These are phyloP conservation scores for Pyrrhia umbra DNA, from an alignment of 2,888 invertebrate species.

Conservation along the genomic window DNA sequence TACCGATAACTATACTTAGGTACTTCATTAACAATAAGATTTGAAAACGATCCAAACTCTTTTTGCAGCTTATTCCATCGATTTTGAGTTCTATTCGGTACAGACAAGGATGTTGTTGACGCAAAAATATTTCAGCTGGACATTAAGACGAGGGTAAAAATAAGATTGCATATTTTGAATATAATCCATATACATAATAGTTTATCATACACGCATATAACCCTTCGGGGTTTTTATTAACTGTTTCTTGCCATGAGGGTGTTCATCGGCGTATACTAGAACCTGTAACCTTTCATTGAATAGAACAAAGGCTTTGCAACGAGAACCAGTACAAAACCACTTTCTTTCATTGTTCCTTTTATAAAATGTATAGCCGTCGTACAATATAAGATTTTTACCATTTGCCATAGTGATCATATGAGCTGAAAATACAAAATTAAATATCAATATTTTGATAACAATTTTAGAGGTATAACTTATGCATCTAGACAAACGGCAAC, in stretches of 20 bases:
- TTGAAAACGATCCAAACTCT: too few species aligned
- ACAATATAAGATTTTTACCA: conserved; percentile 38
- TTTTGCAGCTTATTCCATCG: too few species aligned
- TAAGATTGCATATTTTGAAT: too few species aligned
- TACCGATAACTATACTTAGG: too few species aligned
- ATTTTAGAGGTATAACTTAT: too few species aligned
- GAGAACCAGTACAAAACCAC: conserved; percentile 48
- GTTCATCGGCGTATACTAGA: too few species aligned
- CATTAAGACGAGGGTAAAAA: too few species aligned
- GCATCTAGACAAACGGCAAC: too few species aligned
- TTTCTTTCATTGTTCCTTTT: conserved; percentile 14
- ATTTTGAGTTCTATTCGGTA: too few species aligned
- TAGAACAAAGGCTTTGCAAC: conserved; percentile 39
- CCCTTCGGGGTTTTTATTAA: conserved; percentile 20
- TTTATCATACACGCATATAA: conserved; percentile 28
- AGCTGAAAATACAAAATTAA: conserved; percentile 26
- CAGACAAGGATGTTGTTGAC: too few species aligned
- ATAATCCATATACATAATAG: background rate
- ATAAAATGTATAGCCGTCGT: conserved; percentile 52
- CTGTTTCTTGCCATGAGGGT: conserved; percentile 24
- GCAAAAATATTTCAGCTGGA: too few species aligned
- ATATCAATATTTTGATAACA: background rate
- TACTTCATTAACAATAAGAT: too few species aligned
- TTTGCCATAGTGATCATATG: conserved; percentile 47
- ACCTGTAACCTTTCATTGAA: conserved; percentile 8